Conservation (phyloP, 2,888 invertebrate species). For the Brachyopa scutellaris region DNA sequence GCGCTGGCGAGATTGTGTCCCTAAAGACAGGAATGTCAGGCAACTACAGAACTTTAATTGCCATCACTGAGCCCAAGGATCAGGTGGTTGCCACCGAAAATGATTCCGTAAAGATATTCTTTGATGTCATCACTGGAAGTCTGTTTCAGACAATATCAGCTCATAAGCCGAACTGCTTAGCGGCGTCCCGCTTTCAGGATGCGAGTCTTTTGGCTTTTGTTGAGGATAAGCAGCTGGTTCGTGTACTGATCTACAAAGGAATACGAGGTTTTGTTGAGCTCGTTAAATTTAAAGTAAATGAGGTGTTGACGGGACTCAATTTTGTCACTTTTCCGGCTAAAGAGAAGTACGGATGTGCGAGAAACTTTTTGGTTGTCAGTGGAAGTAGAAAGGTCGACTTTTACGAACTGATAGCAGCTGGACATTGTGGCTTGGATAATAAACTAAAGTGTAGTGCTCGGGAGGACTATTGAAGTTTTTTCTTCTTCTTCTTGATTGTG, state of each 20-base stretch:
- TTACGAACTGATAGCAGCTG: constrained; percentile 76
- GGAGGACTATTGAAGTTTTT: neutral
- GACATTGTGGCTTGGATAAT: constrained; percentile 50
- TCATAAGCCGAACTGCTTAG: constrained; percentile 82
- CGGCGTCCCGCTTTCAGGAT: constrained; percentile 79
- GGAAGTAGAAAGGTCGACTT: constrained; percentile 74
- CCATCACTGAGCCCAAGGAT: constrained; percentile 76
- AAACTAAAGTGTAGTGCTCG: constrained; percentile 4
- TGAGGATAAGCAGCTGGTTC: constrained; percentile 78
- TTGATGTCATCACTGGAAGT: constrained; percentile 81
- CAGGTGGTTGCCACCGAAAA: constrained; percentile 62
- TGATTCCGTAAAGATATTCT: constrained; percentile 82
- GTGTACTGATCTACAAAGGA: constrained; percentile 79
- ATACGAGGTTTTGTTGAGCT: constrained; percentile 80
- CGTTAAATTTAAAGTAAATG: constrained; percentile 73
- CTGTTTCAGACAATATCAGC: constrained; percentile 83
- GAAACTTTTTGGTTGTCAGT: constrained; percentile 74
- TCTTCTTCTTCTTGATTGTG: neutral
- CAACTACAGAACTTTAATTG: constrained; percentile 77
- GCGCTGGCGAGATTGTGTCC: constrained; percentile 78
- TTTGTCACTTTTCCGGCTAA: constrained; percentile 68
- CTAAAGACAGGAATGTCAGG: constrained; percentile 77
- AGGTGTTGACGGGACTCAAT: constrained; percentile 73
- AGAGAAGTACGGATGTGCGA: constrained; percentile 54
- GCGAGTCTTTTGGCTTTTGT: constrained; percentile 83